A percentile compares a stretch with the other conserved stretches of the same genome.
These are phyloP conservation scores for Callorhinus ursinus DNA, from an alignment of 2,113 vertebrate species.

Conservation along the genomic window DNA sequence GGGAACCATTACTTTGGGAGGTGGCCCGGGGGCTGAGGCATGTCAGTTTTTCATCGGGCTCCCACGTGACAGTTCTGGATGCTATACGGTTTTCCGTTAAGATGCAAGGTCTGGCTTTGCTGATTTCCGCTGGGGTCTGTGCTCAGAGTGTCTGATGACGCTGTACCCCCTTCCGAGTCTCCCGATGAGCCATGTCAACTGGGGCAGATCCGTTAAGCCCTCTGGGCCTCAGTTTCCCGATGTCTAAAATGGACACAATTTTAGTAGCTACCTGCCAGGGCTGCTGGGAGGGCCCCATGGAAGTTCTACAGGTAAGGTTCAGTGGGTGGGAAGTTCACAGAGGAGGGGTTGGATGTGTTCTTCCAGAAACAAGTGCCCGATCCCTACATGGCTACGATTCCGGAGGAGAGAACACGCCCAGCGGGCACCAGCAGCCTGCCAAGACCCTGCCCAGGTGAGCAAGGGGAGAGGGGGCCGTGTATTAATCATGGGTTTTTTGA, in stretches of 20 bases:
- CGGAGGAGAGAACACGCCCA: neutral
- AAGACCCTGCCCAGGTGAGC: neutral
- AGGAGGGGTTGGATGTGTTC: accelerated
- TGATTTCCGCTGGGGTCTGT: neutral
- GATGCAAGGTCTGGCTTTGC: neutral
- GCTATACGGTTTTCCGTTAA: neutral
- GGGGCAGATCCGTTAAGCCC: neutral
- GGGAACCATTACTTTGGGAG: neutral
- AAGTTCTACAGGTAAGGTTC: too few species aligned
- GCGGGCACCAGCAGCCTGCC: neutral
- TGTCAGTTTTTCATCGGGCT: neutral
- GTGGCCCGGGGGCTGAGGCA: neutral
- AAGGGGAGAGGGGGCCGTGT: too few species aligned
- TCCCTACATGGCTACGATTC: neutral
- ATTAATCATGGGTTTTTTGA: neutral
- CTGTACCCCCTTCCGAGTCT: too few species aligned
- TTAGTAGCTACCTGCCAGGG: neutral
- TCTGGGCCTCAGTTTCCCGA: neutral
- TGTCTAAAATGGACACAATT: neutral
- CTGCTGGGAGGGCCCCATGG: neutral
- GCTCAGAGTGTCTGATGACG: neutral
- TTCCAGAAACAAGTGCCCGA: neutral
- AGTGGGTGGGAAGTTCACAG: neutral
- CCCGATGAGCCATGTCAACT: neutral
- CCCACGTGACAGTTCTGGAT: neutral